These are phyloP conservation scores for Scolopax rusticola DNA, from an alignment of 2,797 vertebrate species.

Conservation along the genomic window DNA sequence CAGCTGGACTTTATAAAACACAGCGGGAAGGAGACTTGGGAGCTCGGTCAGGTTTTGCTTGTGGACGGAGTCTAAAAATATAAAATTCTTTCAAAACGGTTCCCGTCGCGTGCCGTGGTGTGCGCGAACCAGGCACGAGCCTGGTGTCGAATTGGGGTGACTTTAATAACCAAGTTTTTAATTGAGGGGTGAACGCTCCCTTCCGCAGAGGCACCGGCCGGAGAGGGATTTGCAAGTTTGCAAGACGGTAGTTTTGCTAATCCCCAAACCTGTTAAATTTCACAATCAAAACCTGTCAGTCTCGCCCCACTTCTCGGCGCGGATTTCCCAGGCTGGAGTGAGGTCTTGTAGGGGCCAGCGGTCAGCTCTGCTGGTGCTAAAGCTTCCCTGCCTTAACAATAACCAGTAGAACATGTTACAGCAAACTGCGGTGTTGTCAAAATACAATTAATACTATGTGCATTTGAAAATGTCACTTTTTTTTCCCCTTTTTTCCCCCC, in stretches of 20 bases:
- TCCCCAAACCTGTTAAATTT: conserved; percentile 50
- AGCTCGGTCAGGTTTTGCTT: neutral
- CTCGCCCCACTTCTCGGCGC: conserved; percentile 1
- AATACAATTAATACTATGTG: neutral
- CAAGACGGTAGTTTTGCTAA: neutral
- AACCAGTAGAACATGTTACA: accelerated
- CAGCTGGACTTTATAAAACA: neutral
- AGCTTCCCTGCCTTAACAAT: neutral
- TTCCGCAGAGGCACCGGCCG: neutral
- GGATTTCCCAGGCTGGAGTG: conserved; percentile 18
- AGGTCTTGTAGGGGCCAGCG: conserved; percentile 30
- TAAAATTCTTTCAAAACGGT: neutral
- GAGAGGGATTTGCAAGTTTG: conserved; percentile 35
- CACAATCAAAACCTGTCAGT: conserved; percentile 55
- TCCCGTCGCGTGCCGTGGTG: accelerated
- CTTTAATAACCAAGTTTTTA: neutral
- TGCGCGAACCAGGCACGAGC: neutral
- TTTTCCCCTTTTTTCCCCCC: too few species aligned
- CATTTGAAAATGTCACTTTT: neutral
- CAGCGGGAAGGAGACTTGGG: accelerated
- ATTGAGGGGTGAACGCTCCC: neutral
- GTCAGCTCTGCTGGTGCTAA: conserved; percentile 29
- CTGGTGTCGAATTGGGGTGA: neutral
- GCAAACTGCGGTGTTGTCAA: neutral
- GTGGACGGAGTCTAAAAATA: neutral